Base-by-base conservation (phyloP, 2,797 vertebrate species). In the Lutjanus campechanus region DNA sequence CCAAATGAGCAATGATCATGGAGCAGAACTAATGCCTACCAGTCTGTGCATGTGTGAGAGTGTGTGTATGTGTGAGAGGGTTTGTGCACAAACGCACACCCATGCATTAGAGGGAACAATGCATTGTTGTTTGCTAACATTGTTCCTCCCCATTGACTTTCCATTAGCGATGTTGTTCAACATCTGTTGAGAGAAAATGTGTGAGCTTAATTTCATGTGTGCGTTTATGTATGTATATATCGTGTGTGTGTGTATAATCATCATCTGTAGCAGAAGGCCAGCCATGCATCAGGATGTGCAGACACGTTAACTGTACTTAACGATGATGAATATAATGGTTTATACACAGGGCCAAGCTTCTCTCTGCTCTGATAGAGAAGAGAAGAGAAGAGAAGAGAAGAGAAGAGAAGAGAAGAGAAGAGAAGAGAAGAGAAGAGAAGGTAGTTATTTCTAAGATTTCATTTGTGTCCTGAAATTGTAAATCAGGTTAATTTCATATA, bases 141-240 rank as follows among this genome's bases (percentile, higher is more conserved):
- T 91, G 94, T 95, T 94, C 93, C 92, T 93, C 93, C 92, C 91
- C 93, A 94, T 92, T 94, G 93, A 93, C 90, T 95, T 91, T 92
- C 91, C 92, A 95, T 94, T 95, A 95, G 91, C 55, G 16, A 43
- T 90, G 88, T 81, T 93, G 94, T 91, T 92, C 89, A 93, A 95
- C 94, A 95, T 95, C 94, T 95, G 94, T 78, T 92, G 86, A 81
- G 77, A 78, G 77, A 82, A 85, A 81, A 79, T 50, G 71, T 69
- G 86, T 59, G 54, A 41, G 81, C 51, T 73, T 41, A 60, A 80
- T 70, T 73, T 7, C n/a, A 8, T 65, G n/a, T 72, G 56, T 68
- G 47, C 51, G 54, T 36, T 47, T 59, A 19, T 50, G 36, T 53
- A 36, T 36, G 29, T 36, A 36, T 36, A 36, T 36, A 36, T 36